Conservation (phyloP, 2,113 vertebrate genomes). For the Cephalopholis sonnerati region DNA sequence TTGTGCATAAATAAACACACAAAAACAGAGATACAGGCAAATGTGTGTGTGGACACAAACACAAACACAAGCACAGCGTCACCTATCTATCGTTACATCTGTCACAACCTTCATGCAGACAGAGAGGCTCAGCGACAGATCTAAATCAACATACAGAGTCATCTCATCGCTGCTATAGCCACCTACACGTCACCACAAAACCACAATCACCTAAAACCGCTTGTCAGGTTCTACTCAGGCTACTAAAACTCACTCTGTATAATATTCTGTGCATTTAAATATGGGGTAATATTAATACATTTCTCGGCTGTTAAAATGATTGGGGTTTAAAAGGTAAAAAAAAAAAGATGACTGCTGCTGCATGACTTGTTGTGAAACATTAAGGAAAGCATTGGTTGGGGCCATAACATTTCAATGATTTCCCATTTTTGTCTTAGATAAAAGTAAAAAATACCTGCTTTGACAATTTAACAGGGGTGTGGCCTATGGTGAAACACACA, state of each 20-base stretch:
- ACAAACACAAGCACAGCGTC: slow-evolving; percentile 8
- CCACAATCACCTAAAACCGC: not conserved
- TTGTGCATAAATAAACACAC: not conserved
- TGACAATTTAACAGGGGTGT: not conserved
- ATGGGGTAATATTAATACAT: not conserved
- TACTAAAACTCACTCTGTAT: not conserved
- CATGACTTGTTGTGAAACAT: not conserved
- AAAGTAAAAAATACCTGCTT: slow-evolving; percentile 6
- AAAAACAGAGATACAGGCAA: not conserved
- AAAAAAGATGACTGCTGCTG: not conserved
- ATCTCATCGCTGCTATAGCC: not conserved
- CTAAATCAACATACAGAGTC: slow-evolving; percentile 33
- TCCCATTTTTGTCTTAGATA: not conserved
- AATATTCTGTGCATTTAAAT: not conserved
- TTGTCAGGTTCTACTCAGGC: slow-evolving; percentile 49
- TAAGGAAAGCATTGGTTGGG: not conserved
- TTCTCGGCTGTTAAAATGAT: not conserved
- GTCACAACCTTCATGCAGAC: slow-evolving; percentile 9
- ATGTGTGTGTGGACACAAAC: too few relatives aligned
- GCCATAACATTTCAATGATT: not conserved
- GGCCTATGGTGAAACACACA: not conserved
- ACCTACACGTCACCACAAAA: not conserved
- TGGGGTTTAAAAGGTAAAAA: too few relatives aligned
- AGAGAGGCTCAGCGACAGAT: slow-evolving; percentile 14
- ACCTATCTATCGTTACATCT: slow-evolving; percentile 28